A percentile compares a stretch with the other conserved stretches of the same genome.
Conservation (phyloP, 30 jellyfish, hydroid and myxozoan genomes). For the Calvadosia cruxmelitensis region DNA sequence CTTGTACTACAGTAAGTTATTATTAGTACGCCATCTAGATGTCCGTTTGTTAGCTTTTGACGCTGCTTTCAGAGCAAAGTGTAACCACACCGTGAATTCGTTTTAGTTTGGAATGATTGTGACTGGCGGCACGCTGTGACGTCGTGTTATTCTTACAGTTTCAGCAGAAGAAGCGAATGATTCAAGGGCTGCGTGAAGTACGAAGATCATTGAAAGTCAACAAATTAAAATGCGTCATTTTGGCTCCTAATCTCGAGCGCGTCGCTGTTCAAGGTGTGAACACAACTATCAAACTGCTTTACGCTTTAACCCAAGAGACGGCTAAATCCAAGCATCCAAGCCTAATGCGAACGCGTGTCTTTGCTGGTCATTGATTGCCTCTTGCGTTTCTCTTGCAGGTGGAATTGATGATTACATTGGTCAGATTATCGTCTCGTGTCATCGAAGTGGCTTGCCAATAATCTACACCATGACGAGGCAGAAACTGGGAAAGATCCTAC, state of each 20-base stretch:
- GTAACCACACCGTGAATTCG: no score
- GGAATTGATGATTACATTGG: constrained; percentile 71
- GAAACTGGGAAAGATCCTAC: constrained; percentile 47
- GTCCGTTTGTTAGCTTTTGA: no score
- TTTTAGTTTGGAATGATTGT: no score
- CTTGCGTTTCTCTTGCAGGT: constrained; percentile 29
- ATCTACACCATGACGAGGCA: constrained; percentile 72
- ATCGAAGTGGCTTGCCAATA: constrained; percentile 30
- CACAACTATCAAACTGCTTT: no score
- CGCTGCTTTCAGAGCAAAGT: no score
- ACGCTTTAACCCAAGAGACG: no score
- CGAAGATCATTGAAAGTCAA: constrained; percentile 41
- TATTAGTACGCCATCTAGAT: no score
- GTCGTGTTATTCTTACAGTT: constrained; percentile 4
- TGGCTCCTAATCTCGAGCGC: constrained; percentile 81
- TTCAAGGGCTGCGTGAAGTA: constrained; percentile 77
- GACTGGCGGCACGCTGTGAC: no score
- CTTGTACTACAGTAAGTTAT: no score
- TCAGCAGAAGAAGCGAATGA: constrained; percentile 54
- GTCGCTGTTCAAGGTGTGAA: constrained; percentile 57
- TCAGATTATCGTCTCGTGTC: constrained; percentile 39
- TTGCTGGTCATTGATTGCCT: background rate
- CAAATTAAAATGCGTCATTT: constrained; percentile 44
- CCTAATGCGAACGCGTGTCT: no score
- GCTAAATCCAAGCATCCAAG: no score